Evolutionary conservation across 2,888 invertebrate genomes (phyloP).

Genomic region (Mesoligia furuncula): DNA sequence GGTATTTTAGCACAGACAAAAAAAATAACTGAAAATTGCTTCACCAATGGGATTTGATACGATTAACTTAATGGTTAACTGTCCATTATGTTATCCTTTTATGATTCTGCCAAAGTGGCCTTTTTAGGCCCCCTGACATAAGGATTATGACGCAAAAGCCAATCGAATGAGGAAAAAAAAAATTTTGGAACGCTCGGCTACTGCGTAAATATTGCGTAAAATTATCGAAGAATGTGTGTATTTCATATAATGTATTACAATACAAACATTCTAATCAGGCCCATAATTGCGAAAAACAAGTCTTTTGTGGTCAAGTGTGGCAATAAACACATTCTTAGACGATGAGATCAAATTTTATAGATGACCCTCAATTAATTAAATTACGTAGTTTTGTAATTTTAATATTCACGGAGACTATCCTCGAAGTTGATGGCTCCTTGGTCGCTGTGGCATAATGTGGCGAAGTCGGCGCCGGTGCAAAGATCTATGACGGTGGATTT

Average conservation of each 20-base stretch:
- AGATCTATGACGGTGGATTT: not conserved
- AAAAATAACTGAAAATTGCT: too few relatives aligned
- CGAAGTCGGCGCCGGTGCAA: conserved; percentile 1
- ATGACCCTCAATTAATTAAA: conserved; percentile 25
- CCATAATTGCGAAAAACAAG: conserved; percentile 10
- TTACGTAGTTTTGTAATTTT: conserved; percentile 21
- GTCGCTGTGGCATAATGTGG: conserved; percentile 1
- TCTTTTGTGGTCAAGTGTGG: conserved; percentile 34
- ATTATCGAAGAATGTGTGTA: not conserved
- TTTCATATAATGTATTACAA: conserved; percentile 17
- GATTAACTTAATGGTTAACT: too few relatives aligned
- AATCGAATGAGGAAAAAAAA: too few relatives aligned
- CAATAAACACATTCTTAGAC: conserved; percentile 40
- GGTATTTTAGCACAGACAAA: too few relatives aligned
- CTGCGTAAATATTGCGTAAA: not conserved
- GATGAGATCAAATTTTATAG: conserved; percentile 16
- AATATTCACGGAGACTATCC: conserved; percentile 31
- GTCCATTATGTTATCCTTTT: too few relatives aligned
- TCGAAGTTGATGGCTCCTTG: conserved; percentile 2
- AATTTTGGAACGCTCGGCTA: not conserved
- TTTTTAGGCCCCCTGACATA: too few relatives aligned
- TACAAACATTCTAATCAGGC: conserved; percentile 5
- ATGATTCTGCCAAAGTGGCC: too few relatives aligned
- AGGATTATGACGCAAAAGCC: too few relatives aligned
- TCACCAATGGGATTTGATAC: too few relatives aligned